phyloP scores from a whole-genome alignment of 64 coral and sea anemone species.

The Acropora tenuis region DNA sequence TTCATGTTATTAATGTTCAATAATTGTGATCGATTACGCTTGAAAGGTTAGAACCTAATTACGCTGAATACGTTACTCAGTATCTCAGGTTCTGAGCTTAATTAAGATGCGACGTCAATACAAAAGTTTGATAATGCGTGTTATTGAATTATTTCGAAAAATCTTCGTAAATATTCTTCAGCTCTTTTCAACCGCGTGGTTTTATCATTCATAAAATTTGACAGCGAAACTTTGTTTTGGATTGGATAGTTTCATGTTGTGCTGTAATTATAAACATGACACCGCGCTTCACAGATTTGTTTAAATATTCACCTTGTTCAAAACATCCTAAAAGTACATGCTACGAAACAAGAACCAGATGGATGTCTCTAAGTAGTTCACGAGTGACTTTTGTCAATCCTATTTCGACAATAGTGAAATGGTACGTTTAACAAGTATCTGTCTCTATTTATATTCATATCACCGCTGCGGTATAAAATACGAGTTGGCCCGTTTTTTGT shows the following conservation, averaged over 20 bases:
- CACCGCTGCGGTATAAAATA: neutral
- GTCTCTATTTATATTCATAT: neutral
- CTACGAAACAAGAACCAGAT: neutral
- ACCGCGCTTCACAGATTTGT: constrained; percentile 20
- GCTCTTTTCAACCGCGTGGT: neutral
- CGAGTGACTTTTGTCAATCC: neutral
- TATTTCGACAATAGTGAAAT: neutral
- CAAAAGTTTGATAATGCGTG: neutral
- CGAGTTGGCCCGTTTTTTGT: neutral
- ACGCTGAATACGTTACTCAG: too few species aligned
- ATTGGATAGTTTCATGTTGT: neutral
- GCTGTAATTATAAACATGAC: neutral
- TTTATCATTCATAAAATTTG: neutral
- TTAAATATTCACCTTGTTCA: constrained; percentile 1
- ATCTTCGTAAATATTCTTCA: neutral
- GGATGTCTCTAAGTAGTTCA: neutral
- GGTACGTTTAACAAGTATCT: neutral
- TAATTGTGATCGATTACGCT: neutral
- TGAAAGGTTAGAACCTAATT: too few species aligned
- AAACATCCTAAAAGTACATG: neutral
- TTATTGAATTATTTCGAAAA: neutral
- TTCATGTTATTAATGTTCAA: neutral
- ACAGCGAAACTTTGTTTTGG: constrained; percentile 3
- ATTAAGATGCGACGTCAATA: too few species aligned
- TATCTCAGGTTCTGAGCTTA: too few species aligned